Conservation (phyloP, 2,888 invertebrate species). For the Leptinotarsa juncta region DNA sequence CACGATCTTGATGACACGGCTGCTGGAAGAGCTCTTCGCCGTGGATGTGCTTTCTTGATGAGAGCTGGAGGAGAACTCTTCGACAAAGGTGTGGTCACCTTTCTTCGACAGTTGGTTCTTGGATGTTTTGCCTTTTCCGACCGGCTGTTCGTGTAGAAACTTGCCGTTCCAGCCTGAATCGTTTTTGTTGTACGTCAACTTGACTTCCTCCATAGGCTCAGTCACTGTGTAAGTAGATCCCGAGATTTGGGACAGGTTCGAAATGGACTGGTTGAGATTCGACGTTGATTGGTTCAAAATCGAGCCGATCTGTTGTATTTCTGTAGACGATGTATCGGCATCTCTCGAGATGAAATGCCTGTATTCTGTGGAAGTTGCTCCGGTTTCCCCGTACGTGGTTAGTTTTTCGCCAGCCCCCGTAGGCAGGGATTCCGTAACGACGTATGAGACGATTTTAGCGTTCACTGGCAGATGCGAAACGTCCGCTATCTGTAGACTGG, state of each 20-base stretch:
- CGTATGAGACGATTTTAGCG: slow-evolving; percentile 59
- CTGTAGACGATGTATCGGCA: slow-evolving; percentile 51
- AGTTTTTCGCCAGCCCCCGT: slow-evolving; percentile 63
- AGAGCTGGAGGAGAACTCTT: slow-evolving; percentile 61
- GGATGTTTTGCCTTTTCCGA: slow-evolving; percentile 45
- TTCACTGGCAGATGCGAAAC: slow-evolving; percentile 63
- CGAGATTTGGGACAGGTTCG: slow-evolving; percentile 60
- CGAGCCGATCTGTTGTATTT: slow-evolving; percentile 63
- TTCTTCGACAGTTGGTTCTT: slow-evolving; percentile 40
- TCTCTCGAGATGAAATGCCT: slow-evolving; percentile 61
- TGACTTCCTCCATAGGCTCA: slow-evolving; percentile 63
- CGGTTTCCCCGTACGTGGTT: slow-evolving; percentile 60
- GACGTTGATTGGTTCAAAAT: slow-evolving; percentile 61
- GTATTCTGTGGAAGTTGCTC: slow-evolving; percentile 62
- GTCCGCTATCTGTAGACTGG: slow-evolving; percentile 63
- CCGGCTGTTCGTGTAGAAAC: slow-evolving; percentile 63
- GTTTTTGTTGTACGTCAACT: slow-evolving; percentile 61
- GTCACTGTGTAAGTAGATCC: slow-evolving; percentile 63
- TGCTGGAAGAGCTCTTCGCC: slow-evolving; percentile 73
- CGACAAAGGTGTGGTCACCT: slow-evolving; percentile 47
- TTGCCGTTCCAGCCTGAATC: slow-evolving; percentile 68
- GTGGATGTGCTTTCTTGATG: slow-evolving; percentile 70
- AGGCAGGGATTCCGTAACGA: slow-evolving; percentile 62
- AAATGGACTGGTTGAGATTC: slow-evolving; percentile 59
- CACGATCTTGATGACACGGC: slow-evolving; percentile 75